These are phyloP conservation scores for Papilio helenus DNA, from an alignment of 1,140 invertebrate genomes.

Conservation along the genomic window DNA sequence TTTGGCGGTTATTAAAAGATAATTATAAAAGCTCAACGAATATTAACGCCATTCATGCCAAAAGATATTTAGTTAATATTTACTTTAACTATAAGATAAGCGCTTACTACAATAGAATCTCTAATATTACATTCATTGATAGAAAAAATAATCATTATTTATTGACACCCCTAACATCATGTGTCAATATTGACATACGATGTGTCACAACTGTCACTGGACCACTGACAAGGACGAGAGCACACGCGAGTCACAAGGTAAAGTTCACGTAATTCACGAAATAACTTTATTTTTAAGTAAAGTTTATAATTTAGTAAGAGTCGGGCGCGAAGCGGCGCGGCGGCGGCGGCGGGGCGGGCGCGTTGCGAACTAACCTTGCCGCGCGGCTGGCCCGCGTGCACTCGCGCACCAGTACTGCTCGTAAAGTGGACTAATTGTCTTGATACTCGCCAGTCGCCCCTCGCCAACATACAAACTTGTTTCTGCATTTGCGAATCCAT, in stretches of 20 bases:
- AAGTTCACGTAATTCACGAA: conserved; percentile 1
- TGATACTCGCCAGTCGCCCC: conserved; percentile 47
- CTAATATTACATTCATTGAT: not conserved
- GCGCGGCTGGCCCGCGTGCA: conserved; percentile 54
- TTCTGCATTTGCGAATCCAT: conserved; percentile 32
- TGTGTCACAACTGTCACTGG: conserved; percentile 25
- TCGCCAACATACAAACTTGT: conserved; percentile 22
- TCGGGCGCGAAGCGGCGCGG: conserved; percentile 65
- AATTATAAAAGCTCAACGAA: not conserved
- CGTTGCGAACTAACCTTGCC: conserved; percentile 78
- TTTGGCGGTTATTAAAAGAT: not conserved
- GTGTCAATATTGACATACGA: conserved; percentile 17
- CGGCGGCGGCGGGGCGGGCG: conserved; percentile 56
- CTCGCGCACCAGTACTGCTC: conserved; percentile 59
- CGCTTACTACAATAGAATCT: not conserved
- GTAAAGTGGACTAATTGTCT: conserved; percentile 53
- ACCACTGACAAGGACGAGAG: conserved; percentile 27
- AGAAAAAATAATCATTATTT: conserved; percentile 2
- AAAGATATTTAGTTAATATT: not conserved
- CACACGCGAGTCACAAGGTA: conserved; percentile 44
- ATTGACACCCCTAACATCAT: not conserved
- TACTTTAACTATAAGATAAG: not conserved
- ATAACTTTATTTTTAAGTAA: conserved; percentile 38
- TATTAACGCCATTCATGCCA: not conserved
- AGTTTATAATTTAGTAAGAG: conserved; percentile 48